Evolutionary conservation across 2,113 vertebrate genomes (phyloP).

Genomic region (Anarrhichthys ocellatus): DNA sequence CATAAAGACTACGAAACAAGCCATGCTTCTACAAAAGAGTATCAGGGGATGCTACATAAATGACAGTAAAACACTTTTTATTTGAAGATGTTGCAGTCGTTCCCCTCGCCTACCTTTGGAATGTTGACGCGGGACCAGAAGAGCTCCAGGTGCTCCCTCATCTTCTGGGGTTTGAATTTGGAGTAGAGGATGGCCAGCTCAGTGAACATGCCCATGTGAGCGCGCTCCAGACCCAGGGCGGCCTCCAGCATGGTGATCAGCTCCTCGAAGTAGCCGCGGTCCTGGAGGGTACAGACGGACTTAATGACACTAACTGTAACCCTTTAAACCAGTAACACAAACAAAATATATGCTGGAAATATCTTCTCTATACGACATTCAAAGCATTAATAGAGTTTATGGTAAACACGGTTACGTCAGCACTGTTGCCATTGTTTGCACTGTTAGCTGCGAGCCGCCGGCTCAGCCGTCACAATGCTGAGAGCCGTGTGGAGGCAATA

Average conservation of each 20-base stretch:
- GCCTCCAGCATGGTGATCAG: slow-evolving; percentile 99
- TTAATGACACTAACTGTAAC: neutral
- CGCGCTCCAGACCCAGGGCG: slow-evolving; percentile 94
- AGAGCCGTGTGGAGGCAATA: no score
- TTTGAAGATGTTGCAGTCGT: neutral
- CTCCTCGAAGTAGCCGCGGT: slow-evolving; percentile 98
- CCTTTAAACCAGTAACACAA: neutral
- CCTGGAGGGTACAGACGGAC: slow-evolving; percentile 79
- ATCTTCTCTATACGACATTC: no score
- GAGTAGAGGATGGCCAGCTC: slow-evolving; percentile 99
- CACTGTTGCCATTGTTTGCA: no score
- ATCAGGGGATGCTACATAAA: neutral
- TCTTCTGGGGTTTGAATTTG: slow-evolving; percentile 99
- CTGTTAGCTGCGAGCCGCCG: no score
- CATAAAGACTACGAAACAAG: neutral
- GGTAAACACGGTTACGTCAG: no score
- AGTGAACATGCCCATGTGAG: slow-evolving; percentile 99
- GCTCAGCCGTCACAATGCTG: no score
- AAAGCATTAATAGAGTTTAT: no score
- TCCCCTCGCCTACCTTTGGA: slow-evolving; percentile 88
- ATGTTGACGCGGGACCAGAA: slow-evolving; percentile 99
- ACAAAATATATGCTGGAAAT: neutral
- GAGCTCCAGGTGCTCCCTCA: slow-evolving; percentile 98
- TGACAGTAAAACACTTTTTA: neutral
- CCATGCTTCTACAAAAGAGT: neutral